Base-by-base conservation (phyloP, 1,140 invertebrate genomes). In the Ceratina australensis region DNA sequence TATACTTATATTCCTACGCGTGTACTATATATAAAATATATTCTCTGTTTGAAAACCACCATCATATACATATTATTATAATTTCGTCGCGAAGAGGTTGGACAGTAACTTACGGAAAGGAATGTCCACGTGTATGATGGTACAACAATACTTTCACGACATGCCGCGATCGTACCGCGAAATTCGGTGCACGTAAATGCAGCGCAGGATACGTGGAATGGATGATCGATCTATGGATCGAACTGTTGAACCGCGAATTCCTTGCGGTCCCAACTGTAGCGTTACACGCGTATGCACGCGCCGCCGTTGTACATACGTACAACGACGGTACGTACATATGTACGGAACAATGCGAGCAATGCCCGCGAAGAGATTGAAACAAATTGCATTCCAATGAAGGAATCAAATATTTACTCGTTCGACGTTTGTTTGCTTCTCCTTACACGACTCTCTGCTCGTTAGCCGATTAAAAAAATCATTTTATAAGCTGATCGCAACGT, bases 181-280 rank as follows among this genome's bases (percentile, higher is more conserved):
- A 66, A 79, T 83, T 83, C 81, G 60, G 57, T 66, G 47, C 69
- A 67, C 65, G 72, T 73, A 75, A 74, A 63, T 69, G 64, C 50
- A 28, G 67, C 26, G 10, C 50, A 42, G 47, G 60, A 20, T 59
- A 76, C 74, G 74, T 80, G 72, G 61, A 80, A 80, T 73, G 63
- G 66, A 80, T 72, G 73, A 67, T 56, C 56, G 71, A 81, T 75
- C 56, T 24, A 20, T 49, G 20, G 47, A 82, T 71, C 59, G 65
- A 56, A 68, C 68, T 42, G 75, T 69, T 47, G 65, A 50, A 59
- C 68, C 56, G 65, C 67, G 73, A 65, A 82, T 68, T 75, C 59
- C 72, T 66, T 50, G 76, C 60, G 69, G 65, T 63, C n/a, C 54
- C 54, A 28, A 64, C 22, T 61, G 33, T 54, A 71, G 74, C 28